Evolutionary conservation across 2,113 vertebrate species (phyloP), one percentile per base, ranked within the genome.

Genomic region (Chaenocephalus aceratus): DNA sequence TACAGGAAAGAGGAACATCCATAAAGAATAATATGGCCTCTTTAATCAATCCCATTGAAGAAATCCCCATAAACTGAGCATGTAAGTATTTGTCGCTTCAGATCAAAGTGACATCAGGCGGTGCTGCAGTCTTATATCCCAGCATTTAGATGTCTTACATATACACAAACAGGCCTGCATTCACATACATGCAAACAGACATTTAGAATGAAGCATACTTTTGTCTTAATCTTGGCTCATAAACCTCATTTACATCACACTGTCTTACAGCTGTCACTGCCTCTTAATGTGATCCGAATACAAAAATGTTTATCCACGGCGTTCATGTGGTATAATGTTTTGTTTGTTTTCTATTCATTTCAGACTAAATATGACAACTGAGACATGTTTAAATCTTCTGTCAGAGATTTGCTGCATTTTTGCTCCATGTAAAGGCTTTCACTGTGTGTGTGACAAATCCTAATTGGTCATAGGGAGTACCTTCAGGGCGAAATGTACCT

Each of bases 371-470:
- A 76, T 89, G 89, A 92, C 92, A 88, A 91, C 88, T 88, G 78
- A 83, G 77, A 73, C 84, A 85, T 66, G 70, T 86, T 91, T 88
- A 86, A 90, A 86, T 88, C 60, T 75, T 80, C 83, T 79, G 80
- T 89, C 79, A 85, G 75, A 89, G 75, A 91, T 91, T 75, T 72
- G 58, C 70, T 77, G 75, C 69, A 72, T 92, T 91, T 41, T 84
- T 75, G 34, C 82, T 83, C 80, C 75, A 64, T 75, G 83, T 83
- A 88, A 65, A 86, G 72, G 86, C 88, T 90, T 90, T 89, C 86
- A 80, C 86, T 90, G 89, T 86, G 86, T 94, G 91, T 86, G 86
- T 94, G 91, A 94, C 94, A 89, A 93, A 95, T 95, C 86, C 84
- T 92, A 93, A 94, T 93, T 93, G 90, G 92, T 89, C 86, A 88